These are phyloP conservation scores for Phoenicopterus ruber DNA, from an alignment of 2,113 vertebrate species.

Conservation along the genomic window DNA sequence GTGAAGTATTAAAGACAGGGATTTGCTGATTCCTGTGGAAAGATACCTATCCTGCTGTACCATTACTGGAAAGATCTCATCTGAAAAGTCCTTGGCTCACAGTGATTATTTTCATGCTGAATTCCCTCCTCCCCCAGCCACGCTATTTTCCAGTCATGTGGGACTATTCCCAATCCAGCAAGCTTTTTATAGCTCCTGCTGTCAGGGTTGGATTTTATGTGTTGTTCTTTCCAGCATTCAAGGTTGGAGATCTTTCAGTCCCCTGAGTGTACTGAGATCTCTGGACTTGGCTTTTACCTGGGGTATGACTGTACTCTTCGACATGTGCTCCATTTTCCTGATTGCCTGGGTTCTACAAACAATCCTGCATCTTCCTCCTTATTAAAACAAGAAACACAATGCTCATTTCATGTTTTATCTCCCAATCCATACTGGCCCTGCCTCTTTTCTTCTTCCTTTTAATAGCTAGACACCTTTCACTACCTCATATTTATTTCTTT, in stretches of 20 bases:
- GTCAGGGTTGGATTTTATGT: accelerated
- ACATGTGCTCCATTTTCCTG: not conserved
- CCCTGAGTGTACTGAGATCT: not conserved
- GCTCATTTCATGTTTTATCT: not conserved
- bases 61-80: not conserved
- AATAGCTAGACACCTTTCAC: not conserved
- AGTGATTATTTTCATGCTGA: not conserved
- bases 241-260: not conserved
- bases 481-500: not conserved
- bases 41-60: not conserved
- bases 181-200: not conserved
- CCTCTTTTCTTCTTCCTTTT: not conserved
- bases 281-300: not conserved
- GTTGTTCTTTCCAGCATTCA: not conserved
- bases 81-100: not conserved
- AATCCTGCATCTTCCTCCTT: not conserved
- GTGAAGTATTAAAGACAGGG: not conserved
- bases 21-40: not conserved
- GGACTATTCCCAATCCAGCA: not conserved
- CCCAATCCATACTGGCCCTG: not conserved
- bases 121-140: not conserved
- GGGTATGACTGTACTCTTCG: not conserved
- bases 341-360: not conserved
- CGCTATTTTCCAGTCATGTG: not conserved
- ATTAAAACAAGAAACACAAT: not conserved